Evolutionary conservation across 2,797 vertebrate species (phyloP), one percentile per base, ranked within the genome.

Genomic region (Sebastes jordani): DNA sequence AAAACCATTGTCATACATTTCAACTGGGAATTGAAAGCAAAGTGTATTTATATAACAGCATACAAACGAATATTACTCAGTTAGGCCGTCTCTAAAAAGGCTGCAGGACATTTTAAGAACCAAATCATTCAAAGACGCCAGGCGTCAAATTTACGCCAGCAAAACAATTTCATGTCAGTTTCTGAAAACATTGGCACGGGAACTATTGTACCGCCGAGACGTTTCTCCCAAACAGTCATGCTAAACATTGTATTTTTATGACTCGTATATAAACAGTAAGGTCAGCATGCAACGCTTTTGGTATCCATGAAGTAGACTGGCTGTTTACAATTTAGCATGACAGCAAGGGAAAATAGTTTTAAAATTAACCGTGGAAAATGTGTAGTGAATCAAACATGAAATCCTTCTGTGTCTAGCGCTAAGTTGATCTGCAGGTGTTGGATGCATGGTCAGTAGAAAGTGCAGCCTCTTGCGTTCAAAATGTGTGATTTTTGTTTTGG

Each of bases 201-300:
- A 29, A 30, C 11, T 14, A 71, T 70, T 61, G 54, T 64, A 54
- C 27, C n/a, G 22, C 49, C 62, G 2, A 81, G 76, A 86, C 65
- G 78, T 76, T 78, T 76, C 64, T 72, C n/a, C 66, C 63, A 80
- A 86, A 86, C 64, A 81, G 55, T 74, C 55, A 30, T 62, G 38
- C 60, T 38, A 58, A 54, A 63, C 29, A 74, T 60, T 79, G 66
- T 67, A 22, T 71, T 78, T 76, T 63, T 70, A 56, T 78, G 80
- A 87, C 42, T 87, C 73, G 67, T 72, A 20, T 71, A 65, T 78
- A 88, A 91, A 84, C 87, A 86, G 65, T 34, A 34, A 77, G 60
- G 58, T 81, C 59, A 20, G 30, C 20, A 16, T 70, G 60, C 38
- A 22, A 18, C 3, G n/a, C 25, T 38, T 74, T 78, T 71, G 60